Evolutionary conservation across 2,797 vertebrate species (phyloP), one percentile per base, ranked within the genome.

Genomic region (Lepidocolaptes lacrymiger): DNA sequence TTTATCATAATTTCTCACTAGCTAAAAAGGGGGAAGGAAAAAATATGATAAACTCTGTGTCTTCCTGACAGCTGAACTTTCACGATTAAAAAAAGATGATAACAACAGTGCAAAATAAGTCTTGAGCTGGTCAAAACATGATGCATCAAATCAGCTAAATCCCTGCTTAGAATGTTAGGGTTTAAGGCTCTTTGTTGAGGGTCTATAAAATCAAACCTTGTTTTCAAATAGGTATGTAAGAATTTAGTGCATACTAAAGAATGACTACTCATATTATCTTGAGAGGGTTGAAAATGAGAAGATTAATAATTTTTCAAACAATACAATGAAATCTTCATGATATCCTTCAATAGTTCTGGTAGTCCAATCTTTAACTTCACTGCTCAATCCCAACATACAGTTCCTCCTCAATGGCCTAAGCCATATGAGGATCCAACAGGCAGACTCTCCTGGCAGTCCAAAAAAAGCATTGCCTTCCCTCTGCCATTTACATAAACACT

Each of bases 11-110:
- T 37, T 84, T 64, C 14, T 74, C 66, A 20, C 51, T 82, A 85
- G 89, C 30, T 59, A 43, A 34, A 88, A 91, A 87, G 41, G 18
- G 44, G 41, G 27, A 61, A 24, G 16, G 5, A 71, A 77, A 84
- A 76, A 62, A 22, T 41, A 72, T 43, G 5, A 62, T 43, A 87
- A 64, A 69, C 32, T 59, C 75, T 59, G 20, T 9, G 74, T 91
- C 24, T 32, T 80, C 76, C 37, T 91, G 88, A 58, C 78, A 92
- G 86, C 39, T 93, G 81, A 94, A 82, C 78, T 95, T 94, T 95
- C 54, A 89, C 23, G 32, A 88, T 85, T 85, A 85, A 85, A 76
- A 88, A 88, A 63, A 24, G 30, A 80, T 82, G 24, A 63, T 62
- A 86, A 95, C 51, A 92, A 80, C 71, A 92, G 75, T 66, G 68